Conservation (phyloP, 1,140 invertebrate genomes). For the Bombyx mandarina region DNA sequence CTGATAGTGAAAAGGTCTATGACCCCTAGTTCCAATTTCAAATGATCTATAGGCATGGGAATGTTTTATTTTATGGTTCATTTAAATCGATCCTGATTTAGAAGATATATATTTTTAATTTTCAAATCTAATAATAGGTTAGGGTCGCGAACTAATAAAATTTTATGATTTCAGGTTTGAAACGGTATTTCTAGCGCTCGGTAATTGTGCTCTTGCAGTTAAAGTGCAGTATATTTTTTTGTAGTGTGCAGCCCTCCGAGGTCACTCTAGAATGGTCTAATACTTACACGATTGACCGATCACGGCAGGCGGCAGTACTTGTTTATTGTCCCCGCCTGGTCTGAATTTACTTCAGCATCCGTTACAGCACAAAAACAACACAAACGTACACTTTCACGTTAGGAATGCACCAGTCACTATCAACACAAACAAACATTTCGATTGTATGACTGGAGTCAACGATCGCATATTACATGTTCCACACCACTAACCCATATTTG, state of each 20-base stretch:
- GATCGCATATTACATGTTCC: conserved; percentile 26
- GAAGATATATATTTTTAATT: too few relatives aligned
- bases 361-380: conserved; percentile 53
- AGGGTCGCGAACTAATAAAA: too few relatives aligned
- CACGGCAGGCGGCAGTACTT: conserved; percentile 6
- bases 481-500: conserved; percentile 63
- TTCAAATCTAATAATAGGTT: too few relatives aligned
- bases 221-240: too few relatives aligned
- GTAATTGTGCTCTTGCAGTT: too few relatives aligned
- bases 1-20: conserved; percentile 8
- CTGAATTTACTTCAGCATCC: conserved; percentile 27
- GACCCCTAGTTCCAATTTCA: conserved; percentile 6
- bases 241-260: conserved; percentile 8
- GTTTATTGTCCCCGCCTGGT: conserved; percentile 7
- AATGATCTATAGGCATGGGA: conserved; percentile 5
- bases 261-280: conserved; percentile 17
- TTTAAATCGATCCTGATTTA: not conserved
- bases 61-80: conserved; percentile 1
- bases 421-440: conserved; percentile 35
- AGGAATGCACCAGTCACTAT: conserved; percentile 60
- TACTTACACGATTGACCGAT: conserved; percentile 23
- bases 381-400: conserved; percentile 56
- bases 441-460: conserved; percentile 22
- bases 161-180: too few relatives aligned
- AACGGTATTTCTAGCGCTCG: not conserved